Evolutionary conservation across 2,113 vertebrate species (phyloP).

Genomic region (Ptychochromis oligacanthus): DNA sequence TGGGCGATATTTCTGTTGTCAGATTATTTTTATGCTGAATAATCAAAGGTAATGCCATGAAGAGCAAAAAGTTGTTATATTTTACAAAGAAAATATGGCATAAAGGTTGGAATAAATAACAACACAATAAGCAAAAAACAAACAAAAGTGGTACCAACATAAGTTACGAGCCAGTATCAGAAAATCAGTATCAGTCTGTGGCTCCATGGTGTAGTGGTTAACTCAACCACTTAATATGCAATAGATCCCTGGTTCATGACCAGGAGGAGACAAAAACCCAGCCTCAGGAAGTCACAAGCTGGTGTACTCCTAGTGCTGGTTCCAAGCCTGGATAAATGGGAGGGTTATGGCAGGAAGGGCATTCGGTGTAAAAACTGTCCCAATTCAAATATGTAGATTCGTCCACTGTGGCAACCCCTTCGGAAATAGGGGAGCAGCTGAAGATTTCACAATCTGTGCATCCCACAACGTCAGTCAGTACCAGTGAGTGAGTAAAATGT

Average conservation of each 20-base stretch:
- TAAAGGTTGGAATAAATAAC: too few relatives aligned
- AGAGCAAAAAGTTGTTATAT: not conserved
- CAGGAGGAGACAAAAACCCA: not conserved
- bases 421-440: not conserved
- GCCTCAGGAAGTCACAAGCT: not conserved
- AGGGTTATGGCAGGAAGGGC: not conserved
- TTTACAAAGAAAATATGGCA: not conserved
- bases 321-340: not conserved
- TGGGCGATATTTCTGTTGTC: not conserved
- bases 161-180: too few relatives aligned
- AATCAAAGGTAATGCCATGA: not conserved
- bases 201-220: not conserved
- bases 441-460: not conserved
- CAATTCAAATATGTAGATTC: not conserved
- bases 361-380: not conserved
- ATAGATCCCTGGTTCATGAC: not conserved
- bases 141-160: too few relatives aligned
- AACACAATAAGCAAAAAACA: not conserved
- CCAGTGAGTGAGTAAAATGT: not conserved
- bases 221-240: not conserved
- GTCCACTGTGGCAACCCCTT: not conserved
- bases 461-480: not conserved
- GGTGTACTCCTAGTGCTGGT: not conserved
- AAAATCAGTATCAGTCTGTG: not conserved
- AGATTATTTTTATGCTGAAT: not conserved